These are phyloP conservation scores for Nomada hirtipes DNA, from an alignment of 2,888 invertebrate species.

Conservation along the genomic window DNA sequence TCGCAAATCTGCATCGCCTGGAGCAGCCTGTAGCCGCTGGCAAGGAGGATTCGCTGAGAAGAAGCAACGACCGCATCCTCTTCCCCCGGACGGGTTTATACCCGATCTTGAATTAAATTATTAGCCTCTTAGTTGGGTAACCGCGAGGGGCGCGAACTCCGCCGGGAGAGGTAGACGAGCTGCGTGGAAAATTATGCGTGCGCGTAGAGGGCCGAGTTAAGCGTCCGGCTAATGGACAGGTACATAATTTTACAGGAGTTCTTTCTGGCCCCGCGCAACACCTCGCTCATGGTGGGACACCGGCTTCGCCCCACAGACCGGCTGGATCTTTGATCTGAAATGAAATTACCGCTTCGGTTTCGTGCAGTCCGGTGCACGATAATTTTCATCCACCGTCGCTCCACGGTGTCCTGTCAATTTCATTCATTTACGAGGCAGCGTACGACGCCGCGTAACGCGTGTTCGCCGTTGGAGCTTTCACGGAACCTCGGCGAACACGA, in stretches of 20 bases:
- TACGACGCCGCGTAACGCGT: constrained; percentile 3
- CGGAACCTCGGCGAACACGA: neutral
- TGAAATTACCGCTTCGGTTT: constrained; percentile 55
- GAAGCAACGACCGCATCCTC: constrained; percentile 33
- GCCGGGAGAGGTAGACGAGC: constrained; percentile 5
- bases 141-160: constrained; percentile 28
- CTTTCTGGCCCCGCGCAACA: constrained; percentile 24
- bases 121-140: constrained; percentile 58
- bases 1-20: neutral
- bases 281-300: neutral
- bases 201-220: constrained; percentile 56
- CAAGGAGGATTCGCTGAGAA: constrained; percentile 32
- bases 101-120: constrained; percentile 64
- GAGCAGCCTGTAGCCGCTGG: neutral
- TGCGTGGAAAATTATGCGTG: constrained; percentile 66
- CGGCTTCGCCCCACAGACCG: constrained; percentile 13
- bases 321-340: constrained; percentile 54
- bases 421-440: constrained; percentile 13
- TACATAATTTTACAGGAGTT: constrained; percentile 65
- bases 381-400: constrained; percentile 24
- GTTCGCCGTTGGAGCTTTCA: neutral
- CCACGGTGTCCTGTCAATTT: constrained; percentile 12
- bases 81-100: constrained; percentile 51
- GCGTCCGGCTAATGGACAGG: constrained; percentile 69
- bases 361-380: constrained; percentile 7